phyloP scores from a whole-genome alignment of 1,140 invertebrate species.

The Drosophila subobscura region DNA sequence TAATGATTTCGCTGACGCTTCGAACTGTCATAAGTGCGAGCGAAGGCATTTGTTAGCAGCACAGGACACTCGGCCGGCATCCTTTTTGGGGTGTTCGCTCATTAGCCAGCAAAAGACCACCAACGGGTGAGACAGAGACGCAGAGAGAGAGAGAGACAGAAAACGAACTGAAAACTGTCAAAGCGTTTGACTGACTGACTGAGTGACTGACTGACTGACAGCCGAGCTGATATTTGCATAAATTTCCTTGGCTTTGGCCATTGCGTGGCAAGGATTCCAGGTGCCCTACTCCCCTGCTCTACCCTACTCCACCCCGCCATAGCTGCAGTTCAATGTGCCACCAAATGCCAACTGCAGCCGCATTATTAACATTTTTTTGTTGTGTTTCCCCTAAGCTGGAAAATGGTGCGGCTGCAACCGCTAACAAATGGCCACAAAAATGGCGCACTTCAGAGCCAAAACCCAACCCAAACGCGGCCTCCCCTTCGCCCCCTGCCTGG shows the following conservation, averaged over 20 bases:
- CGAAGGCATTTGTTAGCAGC: constrained; percentile 61
- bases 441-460: constrained; percentile 70
- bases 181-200: constrained; percentile 45
- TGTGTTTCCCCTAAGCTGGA: constrained; percentile 49
- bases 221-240: constrained; percentile 62
- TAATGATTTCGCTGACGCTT: constrained; percentile 83
- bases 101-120: constrained; percentile 60
- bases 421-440: constrained; percentile 80
- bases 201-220: constrained; percentile 32
- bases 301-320: constrained; percentile 16
- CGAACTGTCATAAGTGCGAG: constrained; percentile 82
- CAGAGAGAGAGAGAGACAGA: too few species aligned
- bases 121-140: background rate
- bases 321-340: constrained; percentile 54
- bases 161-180: constrained; percentile 52
- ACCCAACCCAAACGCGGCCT: constrained; percentile 23
- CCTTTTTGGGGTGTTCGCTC: constrained; percentile 54
- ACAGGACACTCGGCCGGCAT: constrained; percentile 19
- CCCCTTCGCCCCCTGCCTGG: constrained; percentile 22
- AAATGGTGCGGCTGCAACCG: constrained; percentile 66
- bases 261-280: constrained; percentile 62
- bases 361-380: constrained; percentile 78
- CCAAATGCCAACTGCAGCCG: constrained; percentile 64
- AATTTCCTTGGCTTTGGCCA: constrained; percentile 65
- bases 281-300: background rate